A percentile compares a stretch with the other conserved stretches of the same genome.
phyloP scores from a whole-genome alignment of 2,888 invertebrate genomes.

The Volucella inflata region DNA sequence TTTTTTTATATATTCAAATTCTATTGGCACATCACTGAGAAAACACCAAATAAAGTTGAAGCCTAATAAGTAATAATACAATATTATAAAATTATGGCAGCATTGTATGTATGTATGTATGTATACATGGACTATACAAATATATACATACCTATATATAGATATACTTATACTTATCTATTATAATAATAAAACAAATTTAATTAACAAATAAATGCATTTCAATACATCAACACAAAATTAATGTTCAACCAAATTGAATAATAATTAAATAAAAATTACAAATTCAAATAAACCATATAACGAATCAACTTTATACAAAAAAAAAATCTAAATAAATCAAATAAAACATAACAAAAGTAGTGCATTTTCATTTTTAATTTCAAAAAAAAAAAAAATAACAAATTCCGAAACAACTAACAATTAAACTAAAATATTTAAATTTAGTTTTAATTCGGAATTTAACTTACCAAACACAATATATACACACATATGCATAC shows the following conservation, averaged over 20 bases:
- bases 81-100: background rate
- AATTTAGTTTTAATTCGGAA: constrained; percentile 13
- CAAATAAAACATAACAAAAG: constrained; percentile 1
- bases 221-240: constrained; percentile 15
- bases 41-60: background rate
- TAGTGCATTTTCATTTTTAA: background rate
- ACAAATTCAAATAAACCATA: background rate
- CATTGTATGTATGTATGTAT: background rate
- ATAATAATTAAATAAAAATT: background rate
- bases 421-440: background rate
- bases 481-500: constrained; percentile 7
- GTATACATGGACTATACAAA: background rate
- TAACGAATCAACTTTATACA: too few relatives aligned
- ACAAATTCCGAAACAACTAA: background rate
- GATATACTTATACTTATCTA: background rate
- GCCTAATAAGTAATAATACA: background rate
- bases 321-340: background rate
- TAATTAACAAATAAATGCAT: constrained; percentile 2
- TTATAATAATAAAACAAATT: background rate
- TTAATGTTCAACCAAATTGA: constrained; percentile 6
- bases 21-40: constrained; percentile 35
- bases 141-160: background rate
- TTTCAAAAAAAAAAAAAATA: background rate
- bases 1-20: constrained; percentile 16
- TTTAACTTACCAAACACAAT: background rate